Evolutionary conservation across 2,797 vertebrate species (phyloP), one percentile per base, ranked within the genome.

Genomic region (Clarias platycephalus): DNA sequence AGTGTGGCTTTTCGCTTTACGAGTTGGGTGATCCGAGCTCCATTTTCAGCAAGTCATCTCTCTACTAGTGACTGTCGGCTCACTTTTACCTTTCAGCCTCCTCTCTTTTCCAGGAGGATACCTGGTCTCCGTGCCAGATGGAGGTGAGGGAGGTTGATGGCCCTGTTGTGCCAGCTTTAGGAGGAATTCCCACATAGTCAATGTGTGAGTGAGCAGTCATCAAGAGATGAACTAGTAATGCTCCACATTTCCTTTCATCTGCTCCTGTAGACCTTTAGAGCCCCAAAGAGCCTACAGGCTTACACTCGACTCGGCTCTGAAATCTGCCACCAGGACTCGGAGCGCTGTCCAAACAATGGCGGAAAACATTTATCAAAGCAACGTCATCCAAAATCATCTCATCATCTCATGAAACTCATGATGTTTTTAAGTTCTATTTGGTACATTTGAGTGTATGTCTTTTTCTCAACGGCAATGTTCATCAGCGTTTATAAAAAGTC

Each of bases 101-200:
- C 24, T 26, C 37, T 66, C 77, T 80, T 64, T 80, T 64, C 53
- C 55, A 60, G 31, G 6, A 71, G 28, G 67, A 75, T 64, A 70
- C 57, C 53, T 79, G 62, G 49, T 84, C 64, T 67, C 37, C 16
- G 80, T 76, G 81, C 58, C 83, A 80, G 67, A 84, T 70, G 55
- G 68, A 87, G 71, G 85, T 88, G 72, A 88, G 76, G 62, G 83
- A 70, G 67, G 78, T 85, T 77, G 80, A 85, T 49, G 53, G 78
- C 55, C 67, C 40, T 12, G 67, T 72, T 74, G 37, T 24, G 34
- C 55, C 72, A 80, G 81, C 26, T 58, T 79, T n/a, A 8, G 62
- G 75, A 67, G 44, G 49, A 68, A 81, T 85, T 16, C 49, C 81
- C 26, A 72, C 26, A 68, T 37, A 66, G 60, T 63, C 28, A 80